These are phyloP conservation scores for Cheilosia vernalis DNA, from an alignment of 2,888 invertebrate genomes.

Conservation along the genomic window DNA sequence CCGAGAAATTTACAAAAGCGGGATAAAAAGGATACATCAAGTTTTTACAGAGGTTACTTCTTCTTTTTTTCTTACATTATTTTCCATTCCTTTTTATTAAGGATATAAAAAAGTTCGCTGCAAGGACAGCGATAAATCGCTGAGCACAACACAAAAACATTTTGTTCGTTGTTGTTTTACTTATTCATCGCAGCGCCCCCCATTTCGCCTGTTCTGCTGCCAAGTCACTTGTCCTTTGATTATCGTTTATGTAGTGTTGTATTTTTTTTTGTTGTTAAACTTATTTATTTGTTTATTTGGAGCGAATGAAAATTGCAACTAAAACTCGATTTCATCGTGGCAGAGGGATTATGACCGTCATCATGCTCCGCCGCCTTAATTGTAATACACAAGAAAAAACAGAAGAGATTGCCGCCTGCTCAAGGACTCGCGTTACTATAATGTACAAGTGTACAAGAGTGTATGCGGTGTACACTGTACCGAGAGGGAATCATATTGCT, in stretches of 20 bases:
- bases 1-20: slow-evolving; percentile 2
- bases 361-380: slow-evolving; percentile 73
- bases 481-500: slow-evolving; percentile 59
- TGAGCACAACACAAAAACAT: slow-evolving; percentile 66
- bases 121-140: slow-evolving; percentile 75
- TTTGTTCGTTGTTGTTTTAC: slow-evolving; percentile 14
- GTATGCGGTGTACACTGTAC: slow-evolving; percentile 16
- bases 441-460: neutral
- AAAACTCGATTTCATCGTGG: slow-evolving; percentile 60
- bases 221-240: slow-evolving; percentile 69
- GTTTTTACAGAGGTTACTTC: slow-evolving; percentile 57
- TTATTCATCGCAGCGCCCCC: slow-evolving; percentile 2
- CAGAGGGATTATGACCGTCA: slow-evolving; percentile 72
- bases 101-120: slow-evolving; percentile 58
- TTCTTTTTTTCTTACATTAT: slow-evolving; percentile 28
- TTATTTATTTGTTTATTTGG: slow-evolving; percentile 68
- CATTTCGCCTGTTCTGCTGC: neutral
- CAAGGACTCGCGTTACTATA: slow-evolving; percentile 49
- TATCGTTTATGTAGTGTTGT: slow-evolving; percentile 44
- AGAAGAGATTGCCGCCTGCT: slow-evolving; percentile 32
- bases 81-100: slow-evolving; percentile 51
- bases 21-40: slow-evolving; percentile 70
- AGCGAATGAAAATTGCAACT: slow-evolving; percentile 56
- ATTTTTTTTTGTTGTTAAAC: neutral
- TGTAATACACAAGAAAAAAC: slow-evolving; percentile 47